Evolutionary conservation across 2,113 vertebrate species (phyloP), one percentile per base, ranked within the genome.

Genomic region (Glaucidium brasilianum): DNA sequence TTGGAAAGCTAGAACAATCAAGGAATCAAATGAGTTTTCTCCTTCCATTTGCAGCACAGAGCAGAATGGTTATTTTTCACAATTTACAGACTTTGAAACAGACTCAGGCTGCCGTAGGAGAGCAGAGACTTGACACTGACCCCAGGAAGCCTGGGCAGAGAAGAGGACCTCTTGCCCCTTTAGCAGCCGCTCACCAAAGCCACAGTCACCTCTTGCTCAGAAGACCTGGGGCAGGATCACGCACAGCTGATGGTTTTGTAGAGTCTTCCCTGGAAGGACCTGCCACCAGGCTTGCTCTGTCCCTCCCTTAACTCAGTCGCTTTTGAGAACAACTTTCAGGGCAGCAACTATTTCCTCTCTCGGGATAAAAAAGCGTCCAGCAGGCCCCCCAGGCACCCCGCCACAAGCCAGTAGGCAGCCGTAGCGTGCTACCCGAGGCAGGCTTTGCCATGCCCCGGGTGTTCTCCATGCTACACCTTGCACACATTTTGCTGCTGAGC

Each of bases 31-130:
- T 15, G 11, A 80, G 35, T 9, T 15, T 11, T 6, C n/a, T 85
- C 43, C 47, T 74, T 74, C 45, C 25, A 15, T 30, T 43, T 41
- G 45, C 66, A 76, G 27, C 37, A n/a, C 2, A 62, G 49, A 88
- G 37, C 55, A 62, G 29, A 76, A 92, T 3, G 8, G 74, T 27
- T 72, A 17, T 41, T 30, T 53, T 56, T 41, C 34, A 52, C 15
- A 14, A 17, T 23, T 66, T 17, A 23, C 25, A 53, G 9, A 53
- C 53, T 66, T 11, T 66, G 47, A 49, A 87, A 16, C 29, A 58
- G 45, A 32, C 34, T 68, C 9, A 12, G 49, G 81, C 34, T 2
- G 5, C 39, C 0, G 0, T 5, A 23, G 47, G 52, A 85, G 26
- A 81, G 55, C 45, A 77, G 63, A 89, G 50, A 17, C 12, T 29